Evolutionary conservation across 2,797 vertebrate genomes (phyloP).

Genomic region (Cynodonichthys magdalenae): DNA sequence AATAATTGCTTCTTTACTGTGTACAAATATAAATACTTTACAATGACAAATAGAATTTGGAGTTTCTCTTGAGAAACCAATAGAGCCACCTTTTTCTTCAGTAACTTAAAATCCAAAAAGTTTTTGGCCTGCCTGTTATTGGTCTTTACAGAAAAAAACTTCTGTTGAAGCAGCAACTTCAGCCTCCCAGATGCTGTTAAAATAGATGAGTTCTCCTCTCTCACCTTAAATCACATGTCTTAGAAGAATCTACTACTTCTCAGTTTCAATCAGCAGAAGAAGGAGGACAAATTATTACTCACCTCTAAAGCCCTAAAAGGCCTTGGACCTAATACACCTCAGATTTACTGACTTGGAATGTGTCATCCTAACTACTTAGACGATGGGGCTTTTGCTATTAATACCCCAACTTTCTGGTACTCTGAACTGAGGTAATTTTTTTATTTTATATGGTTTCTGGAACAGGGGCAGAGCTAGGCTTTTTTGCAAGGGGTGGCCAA

Average conservation of each 20-base stretch:
- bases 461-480: not conserved
- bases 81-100: not conserved
- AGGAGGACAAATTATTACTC: slow-evolving; percentile 8
- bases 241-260: not conserved
- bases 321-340: not conserved
- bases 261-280: slow-evolving; percentile 4
- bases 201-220: not conserved
- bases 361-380: not conserved
- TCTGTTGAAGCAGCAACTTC: not conserved
- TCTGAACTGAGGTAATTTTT: not conserved
- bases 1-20: not conserved
- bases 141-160: not conserved
- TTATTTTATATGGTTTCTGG: not conserved
- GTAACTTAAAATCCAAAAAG: not conserved
- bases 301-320: slow-evolving; percentile 3
- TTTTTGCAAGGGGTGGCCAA: no score
- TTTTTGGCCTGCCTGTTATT: not conserved
- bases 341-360: not conserved
- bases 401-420: not conserved
- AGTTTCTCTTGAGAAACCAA: not conserved
- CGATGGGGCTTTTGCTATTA: not conserved
- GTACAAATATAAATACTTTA: not conserved
- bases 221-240: not conserved
- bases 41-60: not conserved
- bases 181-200: not conserved